Evolutionary conservation across 1,140 invertebrate genomes (phyloP).

Genomic region (Drosophila ogumai): DNA sequence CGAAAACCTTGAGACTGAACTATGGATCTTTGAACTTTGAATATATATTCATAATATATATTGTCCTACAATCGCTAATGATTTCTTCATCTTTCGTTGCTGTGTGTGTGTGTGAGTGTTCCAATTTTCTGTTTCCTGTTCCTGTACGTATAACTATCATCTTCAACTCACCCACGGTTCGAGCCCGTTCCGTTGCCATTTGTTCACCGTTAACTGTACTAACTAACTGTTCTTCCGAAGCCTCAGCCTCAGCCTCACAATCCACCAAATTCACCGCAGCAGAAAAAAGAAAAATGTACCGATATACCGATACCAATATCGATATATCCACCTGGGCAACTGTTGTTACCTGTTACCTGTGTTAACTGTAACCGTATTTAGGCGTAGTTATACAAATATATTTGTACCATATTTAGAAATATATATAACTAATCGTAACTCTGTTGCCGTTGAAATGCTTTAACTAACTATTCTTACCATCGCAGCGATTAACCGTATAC

Average conservation of each 20-base stretch:
- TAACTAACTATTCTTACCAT: slow-evolving; percentile 36
- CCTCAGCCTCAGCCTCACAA: slow-evolving; percentile 46
- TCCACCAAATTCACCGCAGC: slow-evolving; percentile 43
- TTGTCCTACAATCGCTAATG: slow-evolving; percentile 5
- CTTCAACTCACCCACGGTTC: slow-evolving; percentile 16
- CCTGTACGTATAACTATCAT: slow-evolving; percentile 2
- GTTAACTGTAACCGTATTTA: slow-evolving; percentile 5
- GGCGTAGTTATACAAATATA: not conserved
- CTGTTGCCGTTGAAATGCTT: slow-evolving; percentile 40
- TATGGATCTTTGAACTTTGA: not conserved
- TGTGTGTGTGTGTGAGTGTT: slow-evolving; percentile 1
- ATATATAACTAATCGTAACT: not conserved
- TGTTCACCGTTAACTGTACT: slow-evolving; percentile 34
- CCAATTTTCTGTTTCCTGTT: slow-evolving; percentile 16
- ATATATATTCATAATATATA: not conserved
- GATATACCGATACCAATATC: not conserved
- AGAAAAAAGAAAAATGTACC: slow-evolving; percentile 9
- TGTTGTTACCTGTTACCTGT: slow-evolving; percentile 7
- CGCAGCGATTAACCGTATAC: slow-evolving; percentile 45
- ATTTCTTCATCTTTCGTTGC: slow-evolving; percentile 2
- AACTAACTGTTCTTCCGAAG: slow-evolving; percentile 49
- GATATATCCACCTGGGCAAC: slow-evolving; percentile 11
- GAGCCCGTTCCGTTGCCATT: slow-evolving; percentile 24
- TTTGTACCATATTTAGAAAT: not conserved
- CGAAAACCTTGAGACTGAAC: not conserved